phyloP scores from a whole-genome alignment of 2,888 invertebrate genomes.

The Xylophagus ater region DNA sequence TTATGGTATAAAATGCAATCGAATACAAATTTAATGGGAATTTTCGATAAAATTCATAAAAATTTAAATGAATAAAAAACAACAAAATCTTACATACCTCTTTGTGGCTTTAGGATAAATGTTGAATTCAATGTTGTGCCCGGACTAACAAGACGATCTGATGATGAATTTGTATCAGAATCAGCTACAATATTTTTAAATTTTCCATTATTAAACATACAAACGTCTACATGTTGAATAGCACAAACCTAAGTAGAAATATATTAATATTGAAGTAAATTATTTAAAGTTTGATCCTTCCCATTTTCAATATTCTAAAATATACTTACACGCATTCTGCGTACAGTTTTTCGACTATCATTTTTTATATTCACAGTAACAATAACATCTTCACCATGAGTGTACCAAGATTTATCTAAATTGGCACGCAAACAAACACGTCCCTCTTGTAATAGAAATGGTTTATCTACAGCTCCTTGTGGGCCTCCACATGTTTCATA shows the following conservation, averaged over 20 bases:
- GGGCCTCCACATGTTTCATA: conserved; percentile 45
- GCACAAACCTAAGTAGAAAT: conserved; percentile 54
- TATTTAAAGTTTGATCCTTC: background rate
- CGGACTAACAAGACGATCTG: conserved; percentile 45
- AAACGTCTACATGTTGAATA: conserved; percentile 84
- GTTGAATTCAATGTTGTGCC: conserved; percentile 51
- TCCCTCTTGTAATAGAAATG: conserved; percentile 77
- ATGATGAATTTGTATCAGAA: conserved; percentile 41
- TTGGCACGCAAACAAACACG: conserved; percentile 67
- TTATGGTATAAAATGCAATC: background rate
- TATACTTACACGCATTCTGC: conserved; percentile 62
- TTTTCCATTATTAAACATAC: conserved; percentile 90
- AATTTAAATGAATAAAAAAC: background rate
- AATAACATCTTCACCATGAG: conserved; percentile 68
- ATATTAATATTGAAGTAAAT: background rate
- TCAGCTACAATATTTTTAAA: conserved; percentile 87
- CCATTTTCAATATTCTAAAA: background rate
- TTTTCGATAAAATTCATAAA: background rate
- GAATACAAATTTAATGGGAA: background rate
- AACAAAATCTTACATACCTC: conserved; percentile 35
- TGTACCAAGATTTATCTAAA: conserved; percentile 70
- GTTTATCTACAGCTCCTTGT: conserved; percentile 62
- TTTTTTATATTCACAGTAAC: conserved; percentile 66
- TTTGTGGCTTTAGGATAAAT: conserved; percentile 56
- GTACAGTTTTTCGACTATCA: conserved; percentile 72